Evolutionary conservation across 1,140 invertebrate species (phyloP), one percentile per base, ranked within the genome.

Genomic region (Pararge aegeria): DNA sequence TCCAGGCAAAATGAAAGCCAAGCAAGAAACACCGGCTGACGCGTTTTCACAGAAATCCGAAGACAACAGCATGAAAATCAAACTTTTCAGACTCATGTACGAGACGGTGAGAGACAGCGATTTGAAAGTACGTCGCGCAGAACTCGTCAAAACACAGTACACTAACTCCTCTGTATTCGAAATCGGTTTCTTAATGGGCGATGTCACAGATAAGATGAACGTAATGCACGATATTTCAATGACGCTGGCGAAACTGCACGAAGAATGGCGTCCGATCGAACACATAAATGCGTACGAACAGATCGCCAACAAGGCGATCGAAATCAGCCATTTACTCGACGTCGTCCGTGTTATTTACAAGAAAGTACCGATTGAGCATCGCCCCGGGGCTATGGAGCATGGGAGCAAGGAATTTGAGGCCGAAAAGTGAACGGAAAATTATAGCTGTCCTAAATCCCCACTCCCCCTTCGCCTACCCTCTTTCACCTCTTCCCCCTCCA

Each of bases 271-370:
- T 10, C 83, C 83, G 0, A 78, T 84, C 29, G 83, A 87, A 21
- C 83, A 87, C 50, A 78, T 87, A 0, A 87, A 84, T 15, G 83
- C 80, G 0, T 87, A 87, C 42, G 81, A 87, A 7, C 81, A 87
- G 34, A 83, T 87, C 0, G 79, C 81, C 0, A 84, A 83, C 24
- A 78, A 79, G 13, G 81, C 72, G 0, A 83, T 86, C 0, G 79
- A 86, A 19, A 71, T 82, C 1, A 74, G 56, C 6, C 74, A 81
- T 34, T 37, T 83, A 0, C 71, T 78, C 12, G 78, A 81, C 15
- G 57, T 78, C n/a, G 55, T 73, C 9, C 38, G 42, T 34, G 38
- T 57, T 29, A 57, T 52, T n/a, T 59, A 59, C 44, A 66, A 52
- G 12, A 55, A 38, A 5, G 5, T 5, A 3, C 12, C 37, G 37